Percentiles rank a stretch among this genome's conserved stretches.
Conservation (phyloP, 2,113 vertebrate genomes). For the Apteryx mantelli region DNA sequence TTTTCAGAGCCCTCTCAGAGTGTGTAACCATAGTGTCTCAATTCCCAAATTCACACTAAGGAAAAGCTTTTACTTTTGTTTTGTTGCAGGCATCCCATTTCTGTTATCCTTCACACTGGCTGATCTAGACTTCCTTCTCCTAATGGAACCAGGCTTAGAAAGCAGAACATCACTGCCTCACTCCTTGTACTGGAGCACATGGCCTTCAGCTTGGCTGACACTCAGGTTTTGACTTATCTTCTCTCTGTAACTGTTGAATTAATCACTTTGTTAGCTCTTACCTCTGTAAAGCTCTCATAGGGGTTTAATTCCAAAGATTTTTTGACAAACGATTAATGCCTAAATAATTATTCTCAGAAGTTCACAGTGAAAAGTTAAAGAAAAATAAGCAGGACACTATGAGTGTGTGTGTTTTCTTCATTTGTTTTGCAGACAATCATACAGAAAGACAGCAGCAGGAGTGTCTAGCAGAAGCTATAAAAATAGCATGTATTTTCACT, state of each 20-base stretch:
- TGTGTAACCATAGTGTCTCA: not conserved
- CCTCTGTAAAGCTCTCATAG: not conserved
- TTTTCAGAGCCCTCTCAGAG: not conserved
- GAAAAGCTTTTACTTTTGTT: not conserved
- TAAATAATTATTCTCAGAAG: not conserved
- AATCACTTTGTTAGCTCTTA: not conserved
- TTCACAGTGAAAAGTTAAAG: not conserved
- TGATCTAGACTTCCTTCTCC: not conserved
- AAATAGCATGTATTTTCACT: conserved; percentile 40
- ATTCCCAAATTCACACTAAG: not conserved
- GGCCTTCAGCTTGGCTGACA: not conserved
- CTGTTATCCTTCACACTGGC: not conserved
- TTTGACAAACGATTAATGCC: not conserved
- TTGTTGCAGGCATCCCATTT: not conserved
- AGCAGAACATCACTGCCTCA: not conserved
- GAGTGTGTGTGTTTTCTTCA: not conserved
- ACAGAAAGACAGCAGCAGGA: conserved; percentile 23
- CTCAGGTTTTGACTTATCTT: not conserved
- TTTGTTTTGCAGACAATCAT: conserved; percentile 23
- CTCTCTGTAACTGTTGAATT: not conserved
- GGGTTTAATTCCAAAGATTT: not conserved
- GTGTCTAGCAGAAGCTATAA: conserved; percentile 12
- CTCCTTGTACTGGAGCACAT: not conserved
- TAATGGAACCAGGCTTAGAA: not conserved
- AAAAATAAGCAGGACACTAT: not conserved